Percentiles rank a stretch among this genome's conserved stretches.
Conservation (phyloP, 2,888 invertebrate species). For the Elmis aenea region DNA sequence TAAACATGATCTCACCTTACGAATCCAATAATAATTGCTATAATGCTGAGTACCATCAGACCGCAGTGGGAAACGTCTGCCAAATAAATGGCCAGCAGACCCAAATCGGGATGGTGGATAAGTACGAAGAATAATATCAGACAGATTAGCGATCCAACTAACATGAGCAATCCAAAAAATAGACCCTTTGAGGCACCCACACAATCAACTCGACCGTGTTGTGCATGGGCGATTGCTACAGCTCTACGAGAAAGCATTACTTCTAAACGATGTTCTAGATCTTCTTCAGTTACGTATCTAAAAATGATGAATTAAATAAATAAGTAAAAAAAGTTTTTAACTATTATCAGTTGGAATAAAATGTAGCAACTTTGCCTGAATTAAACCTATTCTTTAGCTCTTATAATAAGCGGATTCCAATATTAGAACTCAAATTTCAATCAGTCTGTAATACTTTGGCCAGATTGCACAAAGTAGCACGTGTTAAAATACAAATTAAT, state of each 20-base stretch:
- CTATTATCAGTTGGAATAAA: no score
- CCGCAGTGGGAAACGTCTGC: slow-evolving; percentile 89
- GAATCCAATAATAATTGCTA: slow-evolving; percentile 88
- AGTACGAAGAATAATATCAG: slow-evolving; percentile 94
- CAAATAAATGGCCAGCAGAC: slow-evolving; percentile 81
- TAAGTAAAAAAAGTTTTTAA: not conserved
- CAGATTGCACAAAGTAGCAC: no score
- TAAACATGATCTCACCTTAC: slow-evolving; percentile 59
- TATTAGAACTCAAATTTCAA: no score
- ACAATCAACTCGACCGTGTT: slow-evolving; percentile 85
- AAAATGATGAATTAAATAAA: slow-evolving; percentile 9
- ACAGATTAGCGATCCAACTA: slow-evolving; percentile 88
- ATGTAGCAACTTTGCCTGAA: no score
- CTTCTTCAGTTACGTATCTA: slow-evolving; percentile 69
- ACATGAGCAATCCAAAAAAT: slow-evolving; percentile 83
- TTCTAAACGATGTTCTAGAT: slow-evolving; percentile 81
- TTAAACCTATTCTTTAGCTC: no score
- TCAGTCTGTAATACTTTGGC: no score
- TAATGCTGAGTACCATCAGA: slow-evolving; percentile 79
- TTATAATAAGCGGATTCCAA: no score
- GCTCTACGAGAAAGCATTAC: slow-evolving; percentile 84
- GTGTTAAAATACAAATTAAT: no score
- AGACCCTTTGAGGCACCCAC: slow-evolving; percentile 91
- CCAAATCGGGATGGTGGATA: slow-evolving; percentile 78
- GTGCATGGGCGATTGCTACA: slow-evolving; percentile 77